Evolutionary conservation across 2,888 invertebrate species (phyloP), one percentile per base, ranked within the genome.

Genomic region (Drosophila nigritarsus): DNA sequence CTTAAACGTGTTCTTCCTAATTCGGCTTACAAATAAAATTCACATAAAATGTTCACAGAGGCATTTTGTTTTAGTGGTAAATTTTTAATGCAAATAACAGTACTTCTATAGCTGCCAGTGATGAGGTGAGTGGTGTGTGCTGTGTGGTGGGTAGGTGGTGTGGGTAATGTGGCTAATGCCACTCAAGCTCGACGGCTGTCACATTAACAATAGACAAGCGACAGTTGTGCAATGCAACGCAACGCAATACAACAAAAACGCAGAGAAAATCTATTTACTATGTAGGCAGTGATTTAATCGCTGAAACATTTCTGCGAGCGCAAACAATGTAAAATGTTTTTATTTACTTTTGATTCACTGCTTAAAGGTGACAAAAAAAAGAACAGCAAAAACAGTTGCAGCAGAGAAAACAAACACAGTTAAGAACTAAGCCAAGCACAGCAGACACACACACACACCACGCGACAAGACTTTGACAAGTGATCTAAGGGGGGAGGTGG

Each of bases 321-420:
- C 60, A 58, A 67, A 71, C 60, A 69, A 62, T 70, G 64, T 62
- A 71, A 78, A 79, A 71, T 71, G 76, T 65, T 77, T 75, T 79
- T 78, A 78, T 78, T 78, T 79, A 71, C 67, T 79, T 75, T 75
- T 79, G 79, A 78, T 78, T 79, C 75, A 71, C 78, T 75, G 75
- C 75, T 71, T 79, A 53, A 64, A 67, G 56, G 61, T 29, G 54
- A 56, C 64, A 75, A 45, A 55, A 40, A 75, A 42, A 58, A 59
- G 50, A 40, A 45, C 59, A 73, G 49, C 53, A 56, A 73, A 51
- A 78, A 49, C 65, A 72, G 59, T 77, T 60, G 59, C 64, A 40
- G 36, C 50, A 48, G 38, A 36, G 51, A 24, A 42, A 59, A 56
- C 58, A 45, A 62, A 63, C 50, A 38, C 49, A 11, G 49, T 18